These are phyloP conservation scores for Notothenia coriiceps DNA, from an alignment of 2,113 vertebrate species.

Conservation along the genomic window DNA sequence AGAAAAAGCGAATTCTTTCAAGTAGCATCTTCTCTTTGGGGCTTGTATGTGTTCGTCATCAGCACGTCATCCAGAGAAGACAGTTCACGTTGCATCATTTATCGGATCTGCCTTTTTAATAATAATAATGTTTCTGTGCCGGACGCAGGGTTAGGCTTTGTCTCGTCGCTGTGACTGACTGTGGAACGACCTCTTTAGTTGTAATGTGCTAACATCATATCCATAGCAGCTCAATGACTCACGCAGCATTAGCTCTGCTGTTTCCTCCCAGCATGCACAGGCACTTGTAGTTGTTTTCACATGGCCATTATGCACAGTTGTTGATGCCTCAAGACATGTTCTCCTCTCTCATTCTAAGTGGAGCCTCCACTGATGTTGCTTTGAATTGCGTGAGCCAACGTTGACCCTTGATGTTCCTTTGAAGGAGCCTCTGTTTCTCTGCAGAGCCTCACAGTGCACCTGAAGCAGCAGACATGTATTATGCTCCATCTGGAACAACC, in stretches of 20 bases:
- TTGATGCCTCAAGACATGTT: constrained; percentile 75
- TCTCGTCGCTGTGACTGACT: constrained; percentile 55
- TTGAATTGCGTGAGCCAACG: constrained; percentile 70
- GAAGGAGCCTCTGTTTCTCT: constrained; percentile 46
- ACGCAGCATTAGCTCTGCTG: constrained; percentile 62
- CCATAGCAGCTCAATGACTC: constrained; percentile 71
- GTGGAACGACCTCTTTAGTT: constrained; percentile 66
- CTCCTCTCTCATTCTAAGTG: constrained; percentile 45
- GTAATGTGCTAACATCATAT: constrained; percentile 61
- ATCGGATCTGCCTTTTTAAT: constrained; percentile 32
- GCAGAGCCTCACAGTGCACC: no score
- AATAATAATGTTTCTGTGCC: not conserved
- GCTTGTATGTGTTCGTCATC: constrained; percentile 63
- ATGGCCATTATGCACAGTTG: constrained; percentile 75
- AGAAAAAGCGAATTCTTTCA: constrained; percentile 63
- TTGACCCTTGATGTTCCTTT: constrained; percentile 74
- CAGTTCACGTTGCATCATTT: constrained; percentile 55
- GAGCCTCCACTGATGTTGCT: constrained; percentile 63
- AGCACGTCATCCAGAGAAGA: constrained; percentile 42
- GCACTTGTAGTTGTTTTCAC: constrained; percentile 70
- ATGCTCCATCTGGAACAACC: no score
- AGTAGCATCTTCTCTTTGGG: constrained; percentile 48
- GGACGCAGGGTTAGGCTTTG: constrained; percentile 8
- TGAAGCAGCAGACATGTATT: no score
- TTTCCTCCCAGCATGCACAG: constrained; percentile 65